These are phyloP conservation scores for Altica lythri DNA, from an alignment of 2,888 invertebrate genomes.

Conservation along the genomic window DNA sequence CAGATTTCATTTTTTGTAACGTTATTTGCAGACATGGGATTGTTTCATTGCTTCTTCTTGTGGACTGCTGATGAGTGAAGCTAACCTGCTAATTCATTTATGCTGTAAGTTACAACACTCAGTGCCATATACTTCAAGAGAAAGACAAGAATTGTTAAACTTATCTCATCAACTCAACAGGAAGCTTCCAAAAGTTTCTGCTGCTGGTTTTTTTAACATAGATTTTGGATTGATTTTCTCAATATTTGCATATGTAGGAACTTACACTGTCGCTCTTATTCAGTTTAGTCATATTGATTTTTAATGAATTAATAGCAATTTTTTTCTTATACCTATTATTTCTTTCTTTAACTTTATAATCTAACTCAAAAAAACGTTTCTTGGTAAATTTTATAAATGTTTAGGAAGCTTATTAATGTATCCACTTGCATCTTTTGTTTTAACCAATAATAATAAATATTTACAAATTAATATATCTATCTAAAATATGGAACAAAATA, in stretches of 20 bases:
- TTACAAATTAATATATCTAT: no score
- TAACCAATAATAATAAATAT: no score
- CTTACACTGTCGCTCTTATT: slow-evolving; percentile 33
- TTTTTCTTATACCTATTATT: not conserved
- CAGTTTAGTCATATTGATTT: slow-evolving; percentile 35
- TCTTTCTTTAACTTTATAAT: not conserved
- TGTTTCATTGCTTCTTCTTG: slow-evolving; percentile 31
- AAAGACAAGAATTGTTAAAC: slow-evolving; percentile 31
- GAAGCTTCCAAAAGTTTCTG: slow-evolving; percentile 25
- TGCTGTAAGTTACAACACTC: slow-evolving; percentile 32
- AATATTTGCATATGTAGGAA: slow-evolving; percentile 31
- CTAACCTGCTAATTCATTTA: slow-evolving; percentile 19
- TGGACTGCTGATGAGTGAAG: slow-evolving; percentile 27
- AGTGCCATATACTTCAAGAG: slow-evolving; percentile 25
- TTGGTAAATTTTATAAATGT: no score
- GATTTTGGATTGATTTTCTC: slow-evolving; percentile 31
- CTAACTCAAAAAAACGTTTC: no score
- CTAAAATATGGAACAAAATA: no score
- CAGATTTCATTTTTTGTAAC: no score
- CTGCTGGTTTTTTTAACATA: slow-evolving; percentile 31
- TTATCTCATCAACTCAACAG: slow-evolving; percentile 28
- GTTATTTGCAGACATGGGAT: slow-evolving; percentile 30
- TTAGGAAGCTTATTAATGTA: no score
- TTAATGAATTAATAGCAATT: slow-evolving; percentile 12
- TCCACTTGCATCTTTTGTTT: no score